Evolutionary conservation across 2,113 vertebrate genomes (phyloP), one percentile per base, ranked within the genome.

Genomic region (Okapia johnstoni): DNA sequence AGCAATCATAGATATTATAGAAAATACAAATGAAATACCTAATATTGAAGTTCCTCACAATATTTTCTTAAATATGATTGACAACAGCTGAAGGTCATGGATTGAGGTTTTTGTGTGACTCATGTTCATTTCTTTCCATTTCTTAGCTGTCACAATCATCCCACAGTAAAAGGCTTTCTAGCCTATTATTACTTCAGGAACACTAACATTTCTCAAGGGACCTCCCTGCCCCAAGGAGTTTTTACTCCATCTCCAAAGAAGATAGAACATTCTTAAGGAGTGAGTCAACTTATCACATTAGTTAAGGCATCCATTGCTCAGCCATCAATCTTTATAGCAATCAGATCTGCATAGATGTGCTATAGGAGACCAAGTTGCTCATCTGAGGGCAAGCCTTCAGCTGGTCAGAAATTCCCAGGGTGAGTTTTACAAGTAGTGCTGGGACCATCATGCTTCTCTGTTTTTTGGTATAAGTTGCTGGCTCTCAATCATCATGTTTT

Each of bases 171-270:
- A 91, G 85, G 28, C 77, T 77, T 96, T 81, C 80, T 48, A 70
- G 46, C n/a, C 52, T 86, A 48, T 94, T 80, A 93, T 97, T 97
- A 96, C 57, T 84, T 85, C 83, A 76, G 61, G 81, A 97, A 63
- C 60, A 93, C 90, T 83, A 90, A 50, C 61, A 54, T 79, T 97
- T 98, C 96, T 98, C 94, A 97, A 57, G 93, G 76, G 57, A 86
- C 77, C 93, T 94, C 96, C 97, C 96, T 93, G 33, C 91, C 93
- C 96, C 61, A 48, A 92, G 91, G 97, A 96, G 81, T 30, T 95
- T 96, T 91, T 85, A 86, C 70, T 86, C 85, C 73, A 93, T 97
- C 92, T 86, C 55, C 80, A 77, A 46, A 76, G 80, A 97, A 95
- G 94, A 94, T 30, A 12, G 0, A n/a, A 92, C 92, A 89, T 94